A percentile compares a stretch with the other conserved stretches of the same genome.
phyloP scores from a whole-genome alignment of 2,113 vertebrate species.

The Pomatorhinus ruficollis region DNA sequence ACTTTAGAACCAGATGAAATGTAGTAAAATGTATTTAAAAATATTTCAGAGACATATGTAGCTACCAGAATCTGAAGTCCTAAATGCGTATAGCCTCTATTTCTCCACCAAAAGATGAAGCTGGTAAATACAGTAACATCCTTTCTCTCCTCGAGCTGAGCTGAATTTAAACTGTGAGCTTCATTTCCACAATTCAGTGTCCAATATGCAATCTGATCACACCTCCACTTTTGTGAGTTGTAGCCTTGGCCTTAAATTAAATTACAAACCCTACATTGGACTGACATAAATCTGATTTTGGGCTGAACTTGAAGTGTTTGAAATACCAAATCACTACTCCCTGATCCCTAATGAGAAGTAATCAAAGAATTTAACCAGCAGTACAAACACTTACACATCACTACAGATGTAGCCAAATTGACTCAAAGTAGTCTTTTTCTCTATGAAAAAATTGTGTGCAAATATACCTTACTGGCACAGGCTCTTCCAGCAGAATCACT shows the following conservation, averaged over 20 bases:
- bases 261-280: conserved; percentile 64
- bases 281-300: conserved; percentile 75
- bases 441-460: conserved; percentile 55
- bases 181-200: conserved; percentile 46
- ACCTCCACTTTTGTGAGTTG: conserved; percentile 64
- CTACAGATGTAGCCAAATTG: conserved; percentile 70
- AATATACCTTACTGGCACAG: conserved; percentile 45
- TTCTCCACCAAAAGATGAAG: conserved; percentile 25
- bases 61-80: background rate
- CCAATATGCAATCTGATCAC: conserved; percentile 69
- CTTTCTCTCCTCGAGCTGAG: conserved; percentile 1
- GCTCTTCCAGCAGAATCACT: conserved; percentile 11
- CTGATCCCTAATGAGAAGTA: conserved; percentile 76
- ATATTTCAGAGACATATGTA: background rate
- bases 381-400: conserved; percentile 67
- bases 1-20: conserved; percentile 28
- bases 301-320: conserved; percentile 73
- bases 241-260: conserved; percentile 66
- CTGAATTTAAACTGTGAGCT: conserved; percentile 43
- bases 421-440: conserved; percentile 61
- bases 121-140: conserved; percentile 10
- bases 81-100: background rate
- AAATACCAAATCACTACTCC: conserved; percentile 72
- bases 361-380: conserved; percentile 75
- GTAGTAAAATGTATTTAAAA: conserved; percentile 34